Conservation (phyloP, 2,888 invertebrate species). For the Chesias legatella region DNA sequence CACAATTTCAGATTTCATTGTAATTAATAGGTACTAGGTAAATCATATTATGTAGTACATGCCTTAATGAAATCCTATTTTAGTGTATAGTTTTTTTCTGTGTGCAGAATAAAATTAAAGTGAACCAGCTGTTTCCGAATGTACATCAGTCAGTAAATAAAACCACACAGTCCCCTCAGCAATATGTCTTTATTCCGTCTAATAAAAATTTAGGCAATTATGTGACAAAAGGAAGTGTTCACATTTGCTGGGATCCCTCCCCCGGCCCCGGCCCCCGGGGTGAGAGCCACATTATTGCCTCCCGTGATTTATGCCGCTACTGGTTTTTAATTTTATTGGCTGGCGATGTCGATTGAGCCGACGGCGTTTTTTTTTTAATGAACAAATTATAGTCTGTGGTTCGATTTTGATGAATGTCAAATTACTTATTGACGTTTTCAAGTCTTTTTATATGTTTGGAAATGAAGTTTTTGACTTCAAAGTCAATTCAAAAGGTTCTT, state of each 20-base stretch:
- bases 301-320: constrained; percentile 71
- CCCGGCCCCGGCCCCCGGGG: constrained; percentile 54
- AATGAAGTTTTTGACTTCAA: too few species aligned
- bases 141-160: constrained; percentile 32
- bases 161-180: constrained; percentile 42
- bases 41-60: too few species aligned
- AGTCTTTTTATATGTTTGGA: too few species aligned
- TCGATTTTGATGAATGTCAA: constrained; percentile 13
- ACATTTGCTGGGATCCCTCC: constrained; percentile 49
- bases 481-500: too few species aligned
- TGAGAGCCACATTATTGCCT: constrained; percentile 69
- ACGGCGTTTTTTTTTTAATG: constrained; percentile 12
- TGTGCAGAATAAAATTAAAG: too few species aligned
- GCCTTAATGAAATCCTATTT: too few species aligned
- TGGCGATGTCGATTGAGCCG: constrained; percentile 18
- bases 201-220: constrained; percentile 80
- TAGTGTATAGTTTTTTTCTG: too few species aligned
- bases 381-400: constrained; percentile 12
- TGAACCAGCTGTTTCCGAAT: constrained; percentile 8
- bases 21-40: too few species aligned
- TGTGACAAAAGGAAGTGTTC: constrained; percentile 77
- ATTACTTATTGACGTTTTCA: too few species aligned
- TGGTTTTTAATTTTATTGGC: constrained; percentile 45
- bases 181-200: constrained; percentile 79
- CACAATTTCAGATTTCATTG: too few species aligned